Evolutionary conservation across 2,888 invertebrate species (phyloP), one percentile per base, ranked within the genome.

Genomic region (Anthophora plumipes): DNA sequence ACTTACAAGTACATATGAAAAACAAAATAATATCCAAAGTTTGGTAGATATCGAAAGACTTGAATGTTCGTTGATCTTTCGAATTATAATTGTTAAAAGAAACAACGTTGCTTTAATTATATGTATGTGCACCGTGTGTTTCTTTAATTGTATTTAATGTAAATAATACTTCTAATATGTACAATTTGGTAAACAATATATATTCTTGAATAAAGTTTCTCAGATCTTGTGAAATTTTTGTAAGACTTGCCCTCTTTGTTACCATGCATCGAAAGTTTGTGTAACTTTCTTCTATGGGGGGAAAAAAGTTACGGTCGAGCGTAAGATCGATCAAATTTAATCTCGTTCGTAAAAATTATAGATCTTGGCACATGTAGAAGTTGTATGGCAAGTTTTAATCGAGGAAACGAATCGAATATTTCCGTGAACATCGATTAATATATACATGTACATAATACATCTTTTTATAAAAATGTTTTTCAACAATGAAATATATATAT

Each of bases 181-280:
- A 82, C 69, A 86, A 69, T 76, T 80, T 80, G 59, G 50, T 73
- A 70, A 63, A 73, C 70, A 71, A 75, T 60, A 72, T 41, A 60
- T 69, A 63, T 71, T 17, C 39, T 57, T 31, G 39, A 66, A 84
- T 57, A 74, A 68, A 67, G 67, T 43, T 55, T 48, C 12, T 79
- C 66, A 71, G 77, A 71, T 79, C 70, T 41, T 64, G 25, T 8
- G 57, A 50, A 54, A 31, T 41, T 60, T 52, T 20, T 59, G 59
- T 2, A 41, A 50, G 48, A 74, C 41, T 72, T 72, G 72, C 72
- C n/a, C 22, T 41, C 31, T 50, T 22, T 43, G 20, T 54, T n/a
- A 8, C n/a, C 22, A 39, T 55, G n/a, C 52, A 60, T 14, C 12
- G 43, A 41, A 52, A 66, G 39, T 61, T 43, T 3, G 25, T 22